Evolutionary conservation across 2,888 invertebrate genomes (phyloP).

Genomic region (Drosophila lutescens): DNA sequence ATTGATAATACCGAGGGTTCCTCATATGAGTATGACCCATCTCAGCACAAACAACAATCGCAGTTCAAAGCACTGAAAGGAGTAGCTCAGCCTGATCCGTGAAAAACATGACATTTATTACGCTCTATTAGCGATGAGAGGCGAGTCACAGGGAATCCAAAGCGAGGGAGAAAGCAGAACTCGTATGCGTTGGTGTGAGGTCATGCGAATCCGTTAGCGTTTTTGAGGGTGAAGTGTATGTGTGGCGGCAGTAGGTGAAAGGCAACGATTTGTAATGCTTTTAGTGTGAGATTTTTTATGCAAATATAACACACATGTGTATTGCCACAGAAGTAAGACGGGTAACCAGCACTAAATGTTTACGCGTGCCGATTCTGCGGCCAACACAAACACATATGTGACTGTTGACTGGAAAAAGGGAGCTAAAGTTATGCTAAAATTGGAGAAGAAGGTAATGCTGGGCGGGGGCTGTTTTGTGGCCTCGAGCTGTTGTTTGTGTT

Average conservation of each 20-base stretch:
- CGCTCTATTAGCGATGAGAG: slow-evolving; percentile 73
- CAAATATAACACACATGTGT: slow-evolving; percentile 58
- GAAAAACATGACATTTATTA: slow-evolving; percentile 79
- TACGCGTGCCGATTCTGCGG: slow-evolving; percentile 72
- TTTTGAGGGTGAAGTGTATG: slow-evolving; percentile 48
- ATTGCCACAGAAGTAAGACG: slow-evolving; percentile 21
- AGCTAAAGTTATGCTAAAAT: slow-evolving; percentile 13
- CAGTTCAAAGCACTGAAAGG: slow-evolving; percentile 51
- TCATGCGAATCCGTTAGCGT: slow-evolving; percentile 74
- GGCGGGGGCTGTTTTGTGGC: slow-evolving; percentile 21
- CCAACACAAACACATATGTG: slow-evolving; percentile 38
- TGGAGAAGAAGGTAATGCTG: slow-evolving; percentile 14
- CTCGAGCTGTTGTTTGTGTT: slow-evolving; percentile 39
- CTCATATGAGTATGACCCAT: slow-evolving; percentile 49
- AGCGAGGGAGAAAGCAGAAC: slow-evolving; percentile 23
- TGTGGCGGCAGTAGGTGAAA: slow-evolving; percentile 10
- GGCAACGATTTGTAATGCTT: slow-evolving; percentile 65
- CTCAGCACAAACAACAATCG: slow-evolving; percentile 30
- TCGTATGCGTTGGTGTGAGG: slow-evolving; percentile 51
- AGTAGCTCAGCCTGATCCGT: slow-evolving; percentile 58
- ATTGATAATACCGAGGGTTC: slow-evolving; percentile 42
- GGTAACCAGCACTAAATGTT: slow-evolving; percentile 69
- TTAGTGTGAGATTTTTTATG: slow-evolving; percentile 59
- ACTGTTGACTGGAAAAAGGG: slow-evolving; percentile 7
- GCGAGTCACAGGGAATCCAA: slow-evolving; percentile 8